phyloP scores from a whole-genome alignment of 2,113 vertebrate genomes.

The Nettapus auritus region DNA sequence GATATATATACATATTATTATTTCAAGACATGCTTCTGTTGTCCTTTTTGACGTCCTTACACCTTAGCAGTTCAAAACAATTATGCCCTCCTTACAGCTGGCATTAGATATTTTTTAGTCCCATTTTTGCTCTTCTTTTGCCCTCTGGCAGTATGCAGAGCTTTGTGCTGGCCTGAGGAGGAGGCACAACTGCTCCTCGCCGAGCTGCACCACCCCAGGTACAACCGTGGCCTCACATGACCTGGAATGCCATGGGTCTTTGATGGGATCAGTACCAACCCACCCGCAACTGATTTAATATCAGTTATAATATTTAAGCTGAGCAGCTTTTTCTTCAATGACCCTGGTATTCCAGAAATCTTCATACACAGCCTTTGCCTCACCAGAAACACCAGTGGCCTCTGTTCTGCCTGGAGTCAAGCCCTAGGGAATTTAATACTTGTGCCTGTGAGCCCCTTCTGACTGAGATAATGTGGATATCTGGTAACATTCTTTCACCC shows the following conservation, averaged over 20 bases:
- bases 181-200: background rate
- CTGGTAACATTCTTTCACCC: background rate
- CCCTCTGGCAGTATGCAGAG: background rate
- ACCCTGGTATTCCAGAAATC: background rate
- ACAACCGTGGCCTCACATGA: background rate
- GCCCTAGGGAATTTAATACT: background rate
- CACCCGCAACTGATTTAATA: background rate
- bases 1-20: background rate
- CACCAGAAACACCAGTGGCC: background rate
- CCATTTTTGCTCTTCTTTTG: conserved; percentile 11
- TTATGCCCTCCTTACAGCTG: background rate
- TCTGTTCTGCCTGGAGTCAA: background rate
- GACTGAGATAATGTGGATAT: background rate
- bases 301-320: background rate
- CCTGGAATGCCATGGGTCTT: background rate
- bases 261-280: background rate
- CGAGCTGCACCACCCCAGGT: background rate
- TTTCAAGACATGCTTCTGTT: background rate
- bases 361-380: background rate
- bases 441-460: background rate
- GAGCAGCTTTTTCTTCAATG: conserved; percentile 4
- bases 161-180: background rate
- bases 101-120: conserved; percentile 7
- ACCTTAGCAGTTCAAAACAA: conserved; percentile 18
- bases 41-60: conserved; percentile 15